Base-by-base conservation (phyloP, 2,113 vertebrate species). In the Gobio gobio region DNA sequence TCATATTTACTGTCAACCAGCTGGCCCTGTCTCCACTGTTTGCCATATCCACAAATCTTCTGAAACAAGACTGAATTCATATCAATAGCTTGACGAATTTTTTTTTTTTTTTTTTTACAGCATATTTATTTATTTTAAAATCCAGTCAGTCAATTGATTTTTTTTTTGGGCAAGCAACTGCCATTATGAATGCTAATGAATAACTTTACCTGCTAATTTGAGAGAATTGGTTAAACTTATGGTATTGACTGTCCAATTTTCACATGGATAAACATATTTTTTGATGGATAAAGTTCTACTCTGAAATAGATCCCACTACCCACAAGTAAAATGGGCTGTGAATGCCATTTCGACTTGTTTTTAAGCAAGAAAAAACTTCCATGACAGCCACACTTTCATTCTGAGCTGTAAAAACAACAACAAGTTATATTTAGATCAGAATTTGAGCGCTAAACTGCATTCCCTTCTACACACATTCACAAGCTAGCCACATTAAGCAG, bases 401-500 rank as follows among this genome's bases (percentile, higher is more conserved):
- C 36, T 68, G n/a, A 54, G 63, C 70, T 26, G 3, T 33, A 54
- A 77, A 86, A 83, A 83, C 85, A 74, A 68, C 88, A 90, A 88
- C 87, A 87, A 47, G 36, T 51, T 66, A 64, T 43, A 81, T 81
- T 81, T 81, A 66, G 78, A 81, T 66, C 16, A 29, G 61, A 29
- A 80, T 80, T 70, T 8, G 7, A 82, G 64, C 1, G 20, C 61
- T 66, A 54, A 61, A 51, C 72, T 68, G 58, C 66, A 22, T 66
- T 72, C 54, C 43, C 49, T 81, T 64, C 79, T 82, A 78, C 78
- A 79, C 78, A 82, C 70, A 83, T 75, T 83, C 85, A 66, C 85
- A 40, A 63, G 88, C 91, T 94, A 92, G 89, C 94, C 91, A 91
- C 81, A 73, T 83, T 73, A 83, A 72, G 88, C 94, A 90, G 88